Evolutionary conservation across 2,113 vertebrate species (phyloP).

Genomic region (Phoenicopterus ruber): DNA sequence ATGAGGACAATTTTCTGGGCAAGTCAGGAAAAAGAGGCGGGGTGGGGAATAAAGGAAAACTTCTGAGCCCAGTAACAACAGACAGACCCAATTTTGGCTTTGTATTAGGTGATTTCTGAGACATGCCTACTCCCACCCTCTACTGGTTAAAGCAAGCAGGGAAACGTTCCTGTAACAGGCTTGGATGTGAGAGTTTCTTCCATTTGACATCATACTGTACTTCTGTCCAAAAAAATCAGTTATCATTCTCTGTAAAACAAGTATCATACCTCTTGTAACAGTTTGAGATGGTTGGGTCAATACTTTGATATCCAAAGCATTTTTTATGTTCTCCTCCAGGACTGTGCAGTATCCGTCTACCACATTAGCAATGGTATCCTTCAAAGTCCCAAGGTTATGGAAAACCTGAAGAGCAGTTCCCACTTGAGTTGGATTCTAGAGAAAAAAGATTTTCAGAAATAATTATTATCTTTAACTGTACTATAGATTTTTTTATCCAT

Average conservation of each 20-base stretch:
- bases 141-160: not conserved
- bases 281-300: conserved; percentile 85
- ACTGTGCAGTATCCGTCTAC: conserved; percentile 84
- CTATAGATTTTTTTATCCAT: not conserved
- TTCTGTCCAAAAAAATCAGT: not conserved
- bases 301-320: conserved; percentile 89
- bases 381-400: conserved; percentile 90
- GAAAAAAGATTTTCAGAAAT: not conserved
- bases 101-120: not conserved
- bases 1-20: not conserved
- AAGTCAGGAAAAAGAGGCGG: not conserved
- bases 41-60: not conserved
- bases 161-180: not conserved
- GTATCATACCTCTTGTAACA: conserved; percentile 79
- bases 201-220: not conserved
- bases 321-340: conserved; percentile 86
- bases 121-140: not conserved
- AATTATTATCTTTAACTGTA: not conserved
- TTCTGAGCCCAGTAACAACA: not conserved
- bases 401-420: conserved; percentile 97
- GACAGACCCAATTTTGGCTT: not conserved
- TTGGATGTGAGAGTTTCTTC: not conserved
- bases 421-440: conserved; percentile 94
- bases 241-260: not conserved
- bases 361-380: conserved; percentile 83